Evolutionary conservation across 2,888 invertebrate genomes (phyloP).

Genomic region (Euplagia quadripunctaria): DNA sequence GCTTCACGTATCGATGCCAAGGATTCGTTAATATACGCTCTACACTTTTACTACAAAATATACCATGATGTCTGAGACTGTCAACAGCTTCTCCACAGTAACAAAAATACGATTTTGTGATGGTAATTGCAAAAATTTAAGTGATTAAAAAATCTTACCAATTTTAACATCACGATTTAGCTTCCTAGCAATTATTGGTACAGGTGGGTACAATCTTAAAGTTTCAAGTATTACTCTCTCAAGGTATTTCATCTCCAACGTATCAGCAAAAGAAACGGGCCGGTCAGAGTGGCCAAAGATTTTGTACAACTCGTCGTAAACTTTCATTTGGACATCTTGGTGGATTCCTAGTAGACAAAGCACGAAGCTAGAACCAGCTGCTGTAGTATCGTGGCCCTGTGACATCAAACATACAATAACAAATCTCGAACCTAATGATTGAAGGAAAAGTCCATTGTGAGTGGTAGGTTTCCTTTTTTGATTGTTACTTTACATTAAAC

Average conservation of each 20-base stretch:
- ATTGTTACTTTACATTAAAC: neutral
- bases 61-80: too few relatives aligned
- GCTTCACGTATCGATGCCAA: too few relatives aligned
- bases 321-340: constrained; percentile 92
- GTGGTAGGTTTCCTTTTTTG: neutral
- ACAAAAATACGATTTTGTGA: too few relatives aligned
- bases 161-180: constrained; percentile 90
- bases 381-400: constrained; percentile 85
- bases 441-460: constrained; percentile 23
- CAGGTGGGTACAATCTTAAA: constrained; percentile 93
- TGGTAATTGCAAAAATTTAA: neutral
- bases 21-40: too few relatives aligned
- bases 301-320: constrained; percentile 91
- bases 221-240: constrained; percentile 93
- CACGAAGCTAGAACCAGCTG: constrained; percentile 95
- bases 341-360: constrained; percentile 94
- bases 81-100: too few relatives aligned
- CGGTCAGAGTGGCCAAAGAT: constrained; percentile 93
- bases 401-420: neutral
- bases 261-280: constrained; percentile 92
- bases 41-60: too few relatives aligned
- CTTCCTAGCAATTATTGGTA: constrained; percentile 92
- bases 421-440: neutral
- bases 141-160: constrained; percentile 71
- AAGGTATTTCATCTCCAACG: constrained; percentile 93